phyloP scores from a whole-genome alignment of 2,888 invertebrate species.

The Nysson spinosus region DNA sequence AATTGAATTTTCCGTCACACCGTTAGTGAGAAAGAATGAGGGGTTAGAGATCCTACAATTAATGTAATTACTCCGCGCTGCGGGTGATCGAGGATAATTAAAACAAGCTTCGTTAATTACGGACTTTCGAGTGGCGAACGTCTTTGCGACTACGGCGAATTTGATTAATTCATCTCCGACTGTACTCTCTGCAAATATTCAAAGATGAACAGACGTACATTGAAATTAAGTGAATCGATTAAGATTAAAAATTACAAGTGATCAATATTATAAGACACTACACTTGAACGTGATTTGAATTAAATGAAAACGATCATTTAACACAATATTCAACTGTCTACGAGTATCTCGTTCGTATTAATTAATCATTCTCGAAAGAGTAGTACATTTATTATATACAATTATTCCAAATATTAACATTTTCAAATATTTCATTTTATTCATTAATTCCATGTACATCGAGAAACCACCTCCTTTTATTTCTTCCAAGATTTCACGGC shows the following conservation, averaged over 20 bases:
- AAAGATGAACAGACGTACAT: not conserved
- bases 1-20: too few species aligned
- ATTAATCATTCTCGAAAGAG: not conserved
- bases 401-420: too few species aligned
- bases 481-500: too few species aligned
- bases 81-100: slow-evolving; percentile 67
- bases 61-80: slow-evolving; percentile 62
- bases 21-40: too few species aligned
- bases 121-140: slow-evolving; percentile 30
- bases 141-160: slow-evolving; percentile 34
- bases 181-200: not conserved
- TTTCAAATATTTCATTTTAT: too few species aligned
- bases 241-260: not conserved
- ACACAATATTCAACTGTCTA: too few species aligned
- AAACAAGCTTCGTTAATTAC: slow-evolving; percentile 69
- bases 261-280: too few species aligned
- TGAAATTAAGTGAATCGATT: not conserved
- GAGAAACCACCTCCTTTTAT: too few species aligned
- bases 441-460: too few species aligned
- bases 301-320: too few species aligned
- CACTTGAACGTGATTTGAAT: too few species aligned
- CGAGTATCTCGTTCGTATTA: too few species aligned
- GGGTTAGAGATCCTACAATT: slow-evolving; percentile 37
- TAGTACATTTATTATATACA: not conserved
- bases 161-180: slow-evolving; percentile 42